These are phyloP conservation scores for Nematostella vectensis DNA, from an alignment of 92 coral and sea anemone species.

Conservation along the genomic window DNA sequence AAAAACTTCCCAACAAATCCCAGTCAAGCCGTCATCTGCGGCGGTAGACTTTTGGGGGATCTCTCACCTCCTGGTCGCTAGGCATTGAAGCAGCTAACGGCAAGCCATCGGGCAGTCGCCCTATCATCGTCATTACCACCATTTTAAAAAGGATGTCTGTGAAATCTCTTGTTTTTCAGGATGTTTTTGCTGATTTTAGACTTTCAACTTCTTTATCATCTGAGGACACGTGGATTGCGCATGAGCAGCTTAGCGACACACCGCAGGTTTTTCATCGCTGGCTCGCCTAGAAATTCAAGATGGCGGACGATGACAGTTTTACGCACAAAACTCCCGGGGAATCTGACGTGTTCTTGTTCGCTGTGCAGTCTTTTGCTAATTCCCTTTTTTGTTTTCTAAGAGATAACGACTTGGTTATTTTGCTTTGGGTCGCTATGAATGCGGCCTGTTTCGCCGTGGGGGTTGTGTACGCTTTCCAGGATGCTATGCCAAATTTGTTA, in stretches of 20 bases:
- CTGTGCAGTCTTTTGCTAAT: no score
- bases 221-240: constrained; percentile 95
- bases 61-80: constrained; percentile 85
- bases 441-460: constrained; percentile 35
- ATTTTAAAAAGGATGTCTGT: constrained; percentile 25
- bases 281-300: background rate
- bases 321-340: no score
- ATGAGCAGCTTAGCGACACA: no score
- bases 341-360: no score
- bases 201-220: constrained; percentile 35
- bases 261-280: constrained; percentile 13
- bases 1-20: no score
- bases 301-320: constrained; percentile 3
- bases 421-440: constrained; percentile 58
- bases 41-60: no score
- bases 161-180: constrained; percentile 2
- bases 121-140: constrained; percentile 99
- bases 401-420: no score
- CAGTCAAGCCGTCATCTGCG: no score
- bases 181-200: constrained; percentile 16
- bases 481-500: constrained; percentile 43
- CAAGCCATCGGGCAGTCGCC: constrained; percentile 92
- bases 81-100: constrained; percentile 98
- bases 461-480: constrained; percentile 31
- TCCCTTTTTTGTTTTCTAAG: no score